These are phyloP conservation scores for Patella pellucida DNA, from an alignment of 2,888 invertebrate species.

Conservation along the genomic window DNA sequence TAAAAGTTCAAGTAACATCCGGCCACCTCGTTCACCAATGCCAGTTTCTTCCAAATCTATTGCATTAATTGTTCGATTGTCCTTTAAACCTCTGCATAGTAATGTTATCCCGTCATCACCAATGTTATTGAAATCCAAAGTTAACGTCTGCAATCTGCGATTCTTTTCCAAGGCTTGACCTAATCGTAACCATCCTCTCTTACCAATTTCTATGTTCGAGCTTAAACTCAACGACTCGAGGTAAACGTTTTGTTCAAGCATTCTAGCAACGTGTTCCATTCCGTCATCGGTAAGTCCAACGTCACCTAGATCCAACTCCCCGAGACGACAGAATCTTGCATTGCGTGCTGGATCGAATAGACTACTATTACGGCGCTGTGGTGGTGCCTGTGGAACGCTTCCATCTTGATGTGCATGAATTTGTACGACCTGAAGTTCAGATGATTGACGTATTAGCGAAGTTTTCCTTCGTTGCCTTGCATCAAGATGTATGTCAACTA, in stretches of 20 bases:
- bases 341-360: neutral
- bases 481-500: constrained; percentile 32
- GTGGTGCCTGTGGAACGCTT: neutral
- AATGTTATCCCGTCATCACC: constrained; percentile 56
- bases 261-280: constrained; percentile 43
- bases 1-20: constrained; percentile 49
- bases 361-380: neutral
- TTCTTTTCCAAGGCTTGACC: constrained; percentile 56
- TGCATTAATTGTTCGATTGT: constrained; percentile 48
- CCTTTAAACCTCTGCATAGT: constrained; percentile 49
- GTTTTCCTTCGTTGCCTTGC: constrained; percentile 15
- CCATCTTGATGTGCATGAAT: constrained; percentile 4
- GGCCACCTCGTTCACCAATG: constrained; percentile 53
- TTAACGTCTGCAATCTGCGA: constrained; percentile 48
- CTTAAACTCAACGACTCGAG: constrained; percentile 53
- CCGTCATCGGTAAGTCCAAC: constrained; percentile 52
- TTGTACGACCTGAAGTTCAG: neutral
- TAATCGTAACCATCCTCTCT: constrained; percentile 54
- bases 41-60: constrained; percentile 60
- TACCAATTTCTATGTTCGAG: constrained; percentile 23
- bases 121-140: constrained; percentile 58
- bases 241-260: constrained; percentile 49
- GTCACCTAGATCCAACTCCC: constrained; percentile 58
- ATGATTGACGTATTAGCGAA: neutral
- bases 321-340: constrained; percentile 36